These are phyloP conservation scores for Sitobion miscanthi DNA, from an alignment of 1,140 invertebrate genomes.

Conservation along the genomic window DNA sequence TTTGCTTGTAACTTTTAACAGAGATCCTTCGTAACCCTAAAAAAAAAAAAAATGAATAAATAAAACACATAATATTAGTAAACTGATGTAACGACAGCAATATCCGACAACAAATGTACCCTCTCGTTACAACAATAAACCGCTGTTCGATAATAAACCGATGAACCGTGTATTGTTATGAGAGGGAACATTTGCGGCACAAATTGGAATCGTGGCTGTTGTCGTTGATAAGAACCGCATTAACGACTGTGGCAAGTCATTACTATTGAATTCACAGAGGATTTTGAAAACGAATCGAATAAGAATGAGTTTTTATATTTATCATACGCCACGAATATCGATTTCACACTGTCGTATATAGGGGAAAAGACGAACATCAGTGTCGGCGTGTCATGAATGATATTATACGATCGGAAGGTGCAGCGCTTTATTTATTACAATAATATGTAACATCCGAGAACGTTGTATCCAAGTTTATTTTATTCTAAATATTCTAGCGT, in stretches of 20 bases:
- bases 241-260: background rate
- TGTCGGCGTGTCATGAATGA: background rate
- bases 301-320: background rate
- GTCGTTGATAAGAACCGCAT: background rate
- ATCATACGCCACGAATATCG: background rate
- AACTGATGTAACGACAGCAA: background rate
- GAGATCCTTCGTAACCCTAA: constrained; percentile 97
- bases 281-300: background rate
- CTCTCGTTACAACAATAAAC: background rate
- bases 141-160: background rate
- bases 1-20: constrained; percentile 99
- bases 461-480: background rate
- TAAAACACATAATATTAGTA: background rate
- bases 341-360: background rate
- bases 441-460: background rate
- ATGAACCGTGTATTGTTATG: background rate
- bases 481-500: background rate
- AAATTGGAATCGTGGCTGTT: background rate
- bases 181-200: background rate
- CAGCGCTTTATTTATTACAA: background rate
- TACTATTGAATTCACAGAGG: background rate
- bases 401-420: background rate
- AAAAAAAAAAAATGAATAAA: constrained; percentile 62
- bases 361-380: background rate
- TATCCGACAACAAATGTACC: background rate